phyloP scores from a whole-genome alignment of 2,888 invertebrate species.

The Andrena praecox region DNA sequence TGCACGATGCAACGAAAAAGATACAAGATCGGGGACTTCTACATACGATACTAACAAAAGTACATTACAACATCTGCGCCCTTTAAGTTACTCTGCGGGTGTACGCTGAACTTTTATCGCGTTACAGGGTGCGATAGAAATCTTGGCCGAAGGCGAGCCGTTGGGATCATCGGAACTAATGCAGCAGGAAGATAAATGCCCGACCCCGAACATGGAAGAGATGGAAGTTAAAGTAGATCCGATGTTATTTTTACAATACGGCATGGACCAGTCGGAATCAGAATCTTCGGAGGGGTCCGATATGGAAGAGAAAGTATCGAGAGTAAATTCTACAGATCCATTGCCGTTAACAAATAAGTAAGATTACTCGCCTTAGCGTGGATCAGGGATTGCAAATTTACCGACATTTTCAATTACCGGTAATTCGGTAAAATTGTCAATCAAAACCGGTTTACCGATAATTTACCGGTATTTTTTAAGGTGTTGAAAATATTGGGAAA shows the following conservation, averaged over 20 bases:
- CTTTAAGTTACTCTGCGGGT: neutral
- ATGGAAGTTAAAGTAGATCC: constrained; percentile 90
- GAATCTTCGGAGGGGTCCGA: constrained; percentile 81
- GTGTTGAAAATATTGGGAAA: no score
- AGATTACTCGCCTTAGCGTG: constrained; percentile 22
- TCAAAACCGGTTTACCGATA: no score
- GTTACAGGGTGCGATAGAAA: constrained; percentile 78
- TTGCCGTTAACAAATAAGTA: constrained; percentile 74
- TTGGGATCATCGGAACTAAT: constrained; percentile 65
- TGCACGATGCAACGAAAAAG: constrained; percentile 80
- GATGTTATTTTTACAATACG: constrained; percentile 88
- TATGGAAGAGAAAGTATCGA: constrained; percentile 79
- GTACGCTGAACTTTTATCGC: neutral
- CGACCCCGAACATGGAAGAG: constrained; percentile 84
- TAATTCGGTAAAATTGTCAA: no score
- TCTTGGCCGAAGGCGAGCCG: constrained; percentile 75
- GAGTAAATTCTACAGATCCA: constrained; percentile 67
- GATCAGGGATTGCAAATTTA: no score
- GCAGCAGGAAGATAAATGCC: constrained; percentile 72
- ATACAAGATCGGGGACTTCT: constrained; percentile 85
- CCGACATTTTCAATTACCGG: no score
- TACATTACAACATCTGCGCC: constrained; percentile 71
- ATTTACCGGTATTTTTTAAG: no score
- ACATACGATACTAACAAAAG: constrained; percentile 87
- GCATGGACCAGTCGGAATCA: constrained; percentile 85